Evolutionary conservation across 2,113 vertebrate genomes (phyloP).

Genomic region (Ahaetulla prasina): DNA sequence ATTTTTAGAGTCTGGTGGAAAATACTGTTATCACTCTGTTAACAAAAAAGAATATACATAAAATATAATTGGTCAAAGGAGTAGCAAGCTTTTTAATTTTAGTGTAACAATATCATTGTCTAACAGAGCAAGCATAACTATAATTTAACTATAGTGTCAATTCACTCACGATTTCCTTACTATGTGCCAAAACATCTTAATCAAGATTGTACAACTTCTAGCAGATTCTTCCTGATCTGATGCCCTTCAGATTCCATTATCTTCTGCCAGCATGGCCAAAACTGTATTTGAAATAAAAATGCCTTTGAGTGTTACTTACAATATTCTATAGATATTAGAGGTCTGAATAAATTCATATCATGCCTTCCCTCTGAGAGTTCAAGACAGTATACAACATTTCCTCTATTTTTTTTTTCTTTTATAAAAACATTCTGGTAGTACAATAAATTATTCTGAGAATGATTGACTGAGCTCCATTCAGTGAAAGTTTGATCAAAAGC

Average conservation of each 20-base stretch:
- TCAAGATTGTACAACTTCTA: not conserved
- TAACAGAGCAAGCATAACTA: not conserved
- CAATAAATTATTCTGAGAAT: not conserved
- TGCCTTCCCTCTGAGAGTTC: not conserved
- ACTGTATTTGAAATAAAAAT: not conserved
- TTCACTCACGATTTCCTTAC: not conserved
- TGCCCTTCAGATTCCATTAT: not conserved
- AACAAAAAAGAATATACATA: not conserved
- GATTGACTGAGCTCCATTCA: not conserved
- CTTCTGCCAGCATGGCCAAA: not conserved
- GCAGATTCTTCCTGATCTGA: not conserved
- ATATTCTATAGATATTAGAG: not conserved
- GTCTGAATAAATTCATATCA: not conserved
- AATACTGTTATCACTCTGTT: not conserved
- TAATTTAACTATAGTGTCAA: not conserved
- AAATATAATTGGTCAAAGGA: not conserved
- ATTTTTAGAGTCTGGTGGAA: not conserved
- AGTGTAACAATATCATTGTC: not conserved
- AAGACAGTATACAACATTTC: not conserved
- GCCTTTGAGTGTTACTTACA: not conserved
- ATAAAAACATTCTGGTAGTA: not conserved
- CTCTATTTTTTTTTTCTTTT: not conserved
- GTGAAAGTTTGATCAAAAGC: not conserved
- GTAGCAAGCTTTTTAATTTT: not conserved
- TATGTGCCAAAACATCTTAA: not conserved